Evolutionary conservation across 2,797 vertebrate species (phyloP), one percentile per base, ranked within the genome.

Genomic region (Lates japonicus): DNA sequence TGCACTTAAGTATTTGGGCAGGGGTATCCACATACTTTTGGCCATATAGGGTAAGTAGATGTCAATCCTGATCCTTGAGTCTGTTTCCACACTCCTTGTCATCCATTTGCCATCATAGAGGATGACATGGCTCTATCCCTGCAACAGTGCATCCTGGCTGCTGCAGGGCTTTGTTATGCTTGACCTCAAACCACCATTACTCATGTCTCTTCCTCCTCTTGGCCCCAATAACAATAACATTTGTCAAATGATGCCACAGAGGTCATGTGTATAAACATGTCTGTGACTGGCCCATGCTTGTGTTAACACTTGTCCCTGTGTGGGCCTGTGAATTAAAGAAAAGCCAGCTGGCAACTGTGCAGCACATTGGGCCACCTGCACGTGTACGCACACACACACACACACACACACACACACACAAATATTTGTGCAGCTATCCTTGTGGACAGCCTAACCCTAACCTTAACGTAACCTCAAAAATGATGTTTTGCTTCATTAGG

Each of bases 301-400:
- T 70, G 10, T 59, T 57, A 35, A 55, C 35, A 13, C 17, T 52
- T 70, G 52, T 33, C 31, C 59, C 61, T 39, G 54, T 49, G 55
- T 72, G 29, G 33, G 51, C 44, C 25, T 57, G 66, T 61, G 16
- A 78, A 20, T 64, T 44, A 72, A 78, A 76, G 58, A 42, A 52
- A 70, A 76, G 58, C 69, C 41, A 76, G 76, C 62, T 83, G 60
- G 78, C 37, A 42, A 76, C 54, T 62, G 11, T 51, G 69, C 57
- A 55, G 57, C 49, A 52, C 66, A 33, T 69, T 51, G 37, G 74
- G 29, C 31, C 46, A 42, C 19, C 19, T 3, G 20, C 33, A 22
- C n/a, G 9, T 7, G 9, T 39, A 25, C n/a, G 44, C 54, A 77
- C 13, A 66, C 25, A 71, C 52, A 51, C 66, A 25, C 42, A 76